Conservation (phyloP, 2,797 vertebrate species). For the Nannoperca obscura region DNA sequence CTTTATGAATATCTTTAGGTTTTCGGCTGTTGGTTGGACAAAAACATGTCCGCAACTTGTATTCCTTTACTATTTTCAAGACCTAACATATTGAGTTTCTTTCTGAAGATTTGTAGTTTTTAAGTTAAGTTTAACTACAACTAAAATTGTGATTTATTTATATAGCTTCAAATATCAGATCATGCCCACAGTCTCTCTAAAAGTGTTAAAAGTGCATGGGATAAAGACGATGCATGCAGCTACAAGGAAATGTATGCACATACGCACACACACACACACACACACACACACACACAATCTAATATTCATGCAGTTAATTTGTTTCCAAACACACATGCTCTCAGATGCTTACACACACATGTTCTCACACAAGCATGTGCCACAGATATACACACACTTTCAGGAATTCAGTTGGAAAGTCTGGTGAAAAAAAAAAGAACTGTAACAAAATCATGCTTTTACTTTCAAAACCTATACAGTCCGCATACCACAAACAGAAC, state of each 20-base stretch:
- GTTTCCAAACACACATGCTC: not conserved
- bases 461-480: constrained; percentile 31
- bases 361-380: constrained; percentile 5
- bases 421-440: constrained; percentile 57
- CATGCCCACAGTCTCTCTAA: not conserved
- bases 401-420: constrained; percentile 57
- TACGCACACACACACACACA: not conserved
- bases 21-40: not conserved
- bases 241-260: not conserved
- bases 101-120: not conserved
- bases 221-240: constrained; percentile 28
- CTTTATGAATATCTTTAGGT: not conserved
- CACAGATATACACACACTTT: constrained; percentile 44
- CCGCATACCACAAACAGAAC: constrained; percentile 29
- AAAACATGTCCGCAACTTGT: not conserved
- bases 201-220: constrained; percentile 8
- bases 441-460: constrained; percentile 60
- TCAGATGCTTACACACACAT: constrained; percentile 1
- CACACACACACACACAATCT: constrained; percentile 7
- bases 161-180: constrained; percentile 3
- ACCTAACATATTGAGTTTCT: not conserved
- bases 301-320: not conserved
- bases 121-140: too few relatives aligned
- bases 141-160: constrained; percentile 18
- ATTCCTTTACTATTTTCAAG: not conserved